phyloP scores from a whole-genome alignment of 2,113 vertebrate genomes.

The Anguilla rostrata region DNA sequence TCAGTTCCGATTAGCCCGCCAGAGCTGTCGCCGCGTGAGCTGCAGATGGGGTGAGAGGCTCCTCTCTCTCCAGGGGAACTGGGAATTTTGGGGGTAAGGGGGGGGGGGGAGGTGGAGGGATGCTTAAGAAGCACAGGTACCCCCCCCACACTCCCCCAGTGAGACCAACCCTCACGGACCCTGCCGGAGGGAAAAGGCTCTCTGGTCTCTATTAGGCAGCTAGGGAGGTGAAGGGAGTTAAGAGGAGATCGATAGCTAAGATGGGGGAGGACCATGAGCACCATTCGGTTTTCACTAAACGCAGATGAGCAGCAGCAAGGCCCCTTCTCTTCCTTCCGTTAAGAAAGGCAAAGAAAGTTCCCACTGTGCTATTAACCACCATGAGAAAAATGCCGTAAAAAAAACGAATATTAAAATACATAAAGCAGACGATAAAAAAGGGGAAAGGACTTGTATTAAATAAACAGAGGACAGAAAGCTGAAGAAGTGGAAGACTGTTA shows the following conservation, averaged over 20 bases:
- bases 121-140: neutral
- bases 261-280: neutral
- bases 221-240: neutral
- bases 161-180: neutral
- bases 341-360: neutral
- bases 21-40: neutral
- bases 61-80: neutral
- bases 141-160: neutral
- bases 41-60: neutral
- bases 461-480: too few species aligned
- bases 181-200: neutral
- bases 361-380: neutral
- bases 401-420: neutral
- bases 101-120: neutral
- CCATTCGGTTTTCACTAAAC: too few species aligned
- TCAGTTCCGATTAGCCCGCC: slow-evolving; percentile 38
- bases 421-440: neutral
- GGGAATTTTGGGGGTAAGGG: neutral
- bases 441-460: too few species aligned
- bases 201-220: neutral
- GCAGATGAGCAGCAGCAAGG: too few species aligned
- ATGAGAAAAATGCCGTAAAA: neutral
- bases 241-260: neutral
- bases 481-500: neutral
- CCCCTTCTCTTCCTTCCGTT: neutral